Base-by-base conservation (phyloP, 35 echinoderm and acorn worm genomes). In the Heliocidaris erythrogramma region DNA sequence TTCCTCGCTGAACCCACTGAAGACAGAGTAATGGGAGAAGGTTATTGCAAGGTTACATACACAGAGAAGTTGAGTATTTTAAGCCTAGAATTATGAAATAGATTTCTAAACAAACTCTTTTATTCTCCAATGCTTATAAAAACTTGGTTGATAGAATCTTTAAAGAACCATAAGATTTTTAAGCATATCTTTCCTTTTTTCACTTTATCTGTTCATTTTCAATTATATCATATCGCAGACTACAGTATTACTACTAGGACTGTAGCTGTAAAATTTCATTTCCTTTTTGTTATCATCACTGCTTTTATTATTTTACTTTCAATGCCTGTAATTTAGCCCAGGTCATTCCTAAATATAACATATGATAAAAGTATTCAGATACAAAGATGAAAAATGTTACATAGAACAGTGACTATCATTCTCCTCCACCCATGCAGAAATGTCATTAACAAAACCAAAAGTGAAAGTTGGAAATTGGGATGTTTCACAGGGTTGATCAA, bases 1-100 rank as follows among this genome's bases (percentile, higher is more conserved):
- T 94, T 96, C 94, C 12, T 96, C 86, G 95, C 98, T 99, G 94
- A 96, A 99, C 53, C 91, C 96, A 96, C 98, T 99, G 95, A 30
- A 96, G 84, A 71, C 24, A 85, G 86, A 92, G 31, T 1, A 21
- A 21, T 6, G 13, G 31, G 86, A 18, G 86, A 32, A 86, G 16
- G 31, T 14, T 69, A 6, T 24, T 24, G 16, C 24, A 69, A 88
- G 31, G 31, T 88, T 18, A 21, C 13, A 35, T 13, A 88, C 2
- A 32, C 4, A 30, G 30, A 48, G 85, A 30, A 2, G 86, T 1
- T 24, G 60, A 69, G 6, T 52, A n/a, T 8, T 69, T 69, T 27
- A 69, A 69, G 16, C 24, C 21, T 18, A 69, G 6, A 27, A 69
- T 42, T 42, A 42, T 42, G 35, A 42, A 42, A 42, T 42, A 1